A percentile compares a stretch with the other conserved stretches of the same genome.
These are phyloP conservation scores for Harmothoe impar DNA, from an alignment of 2,888 invertebrate genomes.

Conservation along the genomic window DNA sequence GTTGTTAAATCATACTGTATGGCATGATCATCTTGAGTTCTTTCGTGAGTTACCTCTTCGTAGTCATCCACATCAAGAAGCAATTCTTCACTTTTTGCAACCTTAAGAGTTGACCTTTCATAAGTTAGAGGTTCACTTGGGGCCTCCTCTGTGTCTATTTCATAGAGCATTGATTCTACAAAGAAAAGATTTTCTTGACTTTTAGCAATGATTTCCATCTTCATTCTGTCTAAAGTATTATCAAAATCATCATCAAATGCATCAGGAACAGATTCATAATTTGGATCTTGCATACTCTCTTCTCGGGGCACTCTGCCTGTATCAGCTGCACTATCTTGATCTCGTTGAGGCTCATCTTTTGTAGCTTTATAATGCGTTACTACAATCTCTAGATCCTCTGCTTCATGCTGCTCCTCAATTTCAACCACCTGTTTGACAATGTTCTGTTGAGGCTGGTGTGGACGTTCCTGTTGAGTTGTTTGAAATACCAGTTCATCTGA, in stretches of 20 bases:
- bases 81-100: conserved; percentile 45
- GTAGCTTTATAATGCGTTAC: conserved; percentile 25
- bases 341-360: background rate
- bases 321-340: background rate
- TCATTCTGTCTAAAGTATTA: background rate
- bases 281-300: background rate
- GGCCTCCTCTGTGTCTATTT: background rate
- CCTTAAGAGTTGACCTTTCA: conserved; percentile 40
- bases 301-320: background rate
- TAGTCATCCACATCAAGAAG: conserved; percentile 38
- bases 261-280: background rate
- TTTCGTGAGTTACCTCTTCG: background rate
- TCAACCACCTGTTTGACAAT: background rate
- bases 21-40: background rate
- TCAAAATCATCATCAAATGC: background rate
- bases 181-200: conserved; percentile 50
- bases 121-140: conserved; percentile 16
- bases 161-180: conserved; percentile 14
- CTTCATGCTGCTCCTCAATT: conserved; percentile 46
- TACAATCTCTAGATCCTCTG: conserved; percentile 1
- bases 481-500: conserved; percentile 13
- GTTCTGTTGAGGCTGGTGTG: background rate
- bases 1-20: conserved; percentile 14
- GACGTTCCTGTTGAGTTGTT: background rate
- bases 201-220: conserved; percentile 6